A percentile compares a stretch with the other conserved stretches of the same genome.
These are phyloP conservation scores for Coptodon rendalli DNA, from an alignment of 2,113 vertebrate species.

Conservation along the genomic window DNA sequence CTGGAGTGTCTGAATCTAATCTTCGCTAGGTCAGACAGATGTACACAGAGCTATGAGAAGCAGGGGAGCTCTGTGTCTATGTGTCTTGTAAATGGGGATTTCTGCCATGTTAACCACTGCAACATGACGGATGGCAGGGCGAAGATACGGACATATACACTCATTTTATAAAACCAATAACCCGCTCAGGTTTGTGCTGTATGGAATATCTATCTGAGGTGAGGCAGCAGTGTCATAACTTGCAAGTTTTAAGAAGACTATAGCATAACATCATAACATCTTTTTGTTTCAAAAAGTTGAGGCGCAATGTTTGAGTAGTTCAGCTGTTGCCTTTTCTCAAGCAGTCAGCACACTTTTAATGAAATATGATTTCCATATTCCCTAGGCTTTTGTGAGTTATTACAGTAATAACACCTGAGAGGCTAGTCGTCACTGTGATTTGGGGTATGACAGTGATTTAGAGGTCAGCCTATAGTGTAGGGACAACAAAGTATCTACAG, in stretches of 20 bases:
- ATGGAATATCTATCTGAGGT: not conserved
- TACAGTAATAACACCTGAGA: conserved; percentile 9
- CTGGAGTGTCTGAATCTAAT: conserved; percentile 44
- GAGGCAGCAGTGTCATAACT: not conserved
- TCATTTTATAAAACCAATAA: conserved; percentile 52
- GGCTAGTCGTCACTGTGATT: not conserved
- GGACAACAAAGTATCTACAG: not conserved
- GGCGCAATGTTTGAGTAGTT: not conserved
- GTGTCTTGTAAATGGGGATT: conserved; percentile 14
- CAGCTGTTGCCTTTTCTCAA: not conserved
- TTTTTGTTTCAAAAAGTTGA: not conserved
- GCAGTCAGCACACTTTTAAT: not conserved
- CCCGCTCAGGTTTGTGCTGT: not conserved
- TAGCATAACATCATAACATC: not conserved
- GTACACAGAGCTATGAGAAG: conserved; percentile 22
- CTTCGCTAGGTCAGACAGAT: conserved; percentile 46
- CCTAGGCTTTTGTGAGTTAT: not conserved
- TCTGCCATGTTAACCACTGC: conserved; percentile 33
- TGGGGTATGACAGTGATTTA: conserved; percentile 9
- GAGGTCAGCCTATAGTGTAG: not conserved
- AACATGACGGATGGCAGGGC: conserved; percentile 35
- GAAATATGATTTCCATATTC: conserved; percentile 7
- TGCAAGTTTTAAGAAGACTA: not conserved
- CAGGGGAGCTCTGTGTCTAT: not conserved
- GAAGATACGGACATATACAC: conserved; percentile 12